Evolutionary conservation across 2,797 vertebrate species (phyloP).

Genomic region (Alcedo quadribrachys): DNA sequence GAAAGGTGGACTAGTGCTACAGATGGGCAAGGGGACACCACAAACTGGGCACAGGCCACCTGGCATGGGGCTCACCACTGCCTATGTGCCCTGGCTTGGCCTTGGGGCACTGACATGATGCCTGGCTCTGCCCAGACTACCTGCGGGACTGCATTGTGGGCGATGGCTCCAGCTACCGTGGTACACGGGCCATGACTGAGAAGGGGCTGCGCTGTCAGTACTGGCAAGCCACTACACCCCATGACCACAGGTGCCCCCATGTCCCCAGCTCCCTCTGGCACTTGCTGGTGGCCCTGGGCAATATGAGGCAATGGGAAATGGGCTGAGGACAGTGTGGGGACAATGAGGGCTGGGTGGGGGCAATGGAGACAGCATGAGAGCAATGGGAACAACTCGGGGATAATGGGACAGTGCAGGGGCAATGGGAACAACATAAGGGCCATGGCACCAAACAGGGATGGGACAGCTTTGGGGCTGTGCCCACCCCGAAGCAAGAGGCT

Average conservation of each 20-base stretch:
- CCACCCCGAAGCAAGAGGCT: accelerated
- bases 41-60: background rate
- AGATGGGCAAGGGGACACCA: background rate
- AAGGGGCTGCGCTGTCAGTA: conserved; percentile 87
- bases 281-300: background rate
- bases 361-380: background rate
- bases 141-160: conserved; percentile 89
- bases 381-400: background rate
- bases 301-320: background rate
- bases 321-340: background rate
- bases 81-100: accelerated
- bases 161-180: conserved; percentile 83
- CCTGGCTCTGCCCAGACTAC: conserved; percentile 80
- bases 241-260: conserved; percentile 87
- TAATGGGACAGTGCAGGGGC: background rate
- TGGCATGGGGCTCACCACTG: background rate
- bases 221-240: conserved; percentile 91
- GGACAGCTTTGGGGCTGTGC: background rate
- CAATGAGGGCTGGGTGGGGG: background rate
- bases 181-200: conserved; percentile 81
- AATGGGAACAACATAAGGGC: background rate
- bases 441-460: background rate
- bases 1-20: conserved; percentile 81
- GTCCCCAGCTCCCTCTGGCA: background rate
- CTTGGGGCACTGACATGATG: background rate